Conservation (phyloP, 2,888 invertebrate genomes). For the Eledone cirrhosa region DNA sequence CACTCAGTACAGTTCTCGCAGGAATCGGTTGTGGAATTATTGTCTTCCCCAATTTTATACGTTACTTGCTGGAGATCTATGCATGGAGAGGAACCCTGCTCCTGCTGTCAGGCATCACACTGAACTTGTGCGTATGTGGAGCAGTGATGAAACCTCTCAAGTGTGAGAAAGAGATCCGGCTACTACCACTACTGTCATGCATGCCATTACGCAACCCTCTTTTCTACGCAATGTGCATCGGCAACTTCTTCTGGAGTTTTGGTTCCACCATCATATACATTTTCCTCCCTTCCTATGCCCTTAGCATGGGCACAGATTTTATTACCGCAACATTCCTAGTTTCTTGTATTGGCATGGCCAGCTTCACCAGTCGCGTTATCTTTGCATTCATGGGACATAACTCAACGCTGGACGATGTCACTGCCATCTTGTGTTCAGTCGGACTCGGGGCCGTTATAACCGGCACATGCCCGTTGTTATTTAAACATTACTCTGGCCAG, state of each 20-base stretch:
- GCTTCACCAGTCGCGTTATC: constrained; percentile 55
- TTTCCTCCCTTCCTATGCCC: constrained; percentile 60
- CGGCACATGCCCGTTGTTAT: constrained; percentile 58
- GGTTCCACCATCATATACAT: constrained; percentile 60
- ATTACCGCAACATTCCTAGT: constrained; percentile 54
- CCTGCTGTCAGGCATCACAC: constrained; percentile 52
- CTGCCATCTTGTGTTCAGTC: constrained; percentile 56
- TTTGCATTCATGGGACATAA: constrained; percentile 63
- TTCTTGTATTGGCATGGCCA: constrained; percentile 57
- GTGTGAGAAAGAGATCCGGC: constrained; percentile 44
- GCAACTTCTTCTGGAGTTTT: constrained; percentile 63
- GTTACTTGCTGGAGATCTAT: constrained; percentile 49
- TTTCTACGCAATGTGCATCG: constrained; percentile 59
- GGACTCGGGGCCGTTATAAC: constrained; percentile 60
- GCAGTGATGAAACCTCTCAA: constrained; percentile 53
- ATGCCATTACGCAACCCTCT: constrained; percentile 56
- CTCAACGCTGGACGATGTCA: constrained; percentile 60
- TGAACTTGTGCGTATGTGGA: constrained; percentile 59
- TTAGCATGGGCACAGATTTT: constrained; percentile 51
- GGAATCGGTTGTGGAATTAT: constrained; percentile 59
- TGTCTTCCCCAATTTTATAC: constrained; percentile 57
- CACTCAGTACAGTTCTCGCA: constrained; percentile 53
- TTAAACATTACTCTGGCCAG: constrained; percentile 60
- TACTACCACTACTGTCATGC: constrained; percentile 56
- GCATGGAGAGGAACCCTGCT: constrained; percentile 58